Base-by-base conservation (phyloP, 2,888 invertebrate species). In the Dichetophora obliterata region DNA sequence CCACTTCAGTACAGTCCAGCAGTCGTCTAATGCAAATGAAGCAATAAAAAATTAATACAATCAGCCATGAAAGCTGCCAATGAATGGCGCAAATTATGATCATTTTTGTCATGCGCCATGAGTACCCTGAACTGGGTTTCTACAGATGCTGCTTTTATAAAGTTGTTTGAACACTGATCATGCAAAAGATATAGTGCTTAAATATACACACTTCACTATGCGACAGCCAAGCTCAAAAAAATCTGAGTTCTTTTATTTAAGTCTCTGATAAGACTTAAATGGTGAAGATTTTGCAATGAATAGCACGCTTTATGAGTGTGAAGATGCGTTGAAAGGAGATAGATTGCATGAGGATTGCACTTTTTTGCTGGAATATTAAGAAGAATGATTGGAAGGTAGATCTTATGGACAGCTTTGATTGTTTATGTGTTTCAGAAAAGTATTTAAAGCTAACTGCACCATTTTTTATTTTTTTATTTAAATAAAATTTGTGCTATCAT, bases 1-100 rank as follows among this genome's bases (percentile, higher is more conserved):
- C 11, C 43, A 43, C 43, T 43, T 43, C 43, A 43, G 43, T 43
- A 14, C 31, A 31, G 43, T 43, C 43, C 43, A 43, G 3, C 43
- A 22, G 31, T 34, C 57, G n/a, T n/a, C 34, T 22, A 43, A 84
- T 82, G 82, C 82, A 84, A 84, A 84, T 83, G 82, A 82, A 82
- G 82, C 82, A 81, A 82, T 82, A 83, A 82, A 83, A 82, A 79
- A 69, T 68, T 14, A 57, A n/a, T 31, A 50, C 19, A 63, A 70
- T 52, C 61, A 75, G 19, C 22, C 50, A 63, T 54, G 31, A 14
- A 57, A 37, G 61, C n/a, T 19, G 76, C 76, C 75, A 71, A 76
- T 71, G 78, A 78, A 81, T 80, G 80, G 78, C 71, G 80, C 81
- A 81, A 80, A 81, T 81, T 82, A 81, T 79, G 78, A 79, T 72